Percentiles rank a stretch among this genome's conserved stretches.
These are phyloP conservation scores for Drosophila robusta DNA, from an alignment of 2,888 invertebrate species.

Conservation along the genomic window DNA sequence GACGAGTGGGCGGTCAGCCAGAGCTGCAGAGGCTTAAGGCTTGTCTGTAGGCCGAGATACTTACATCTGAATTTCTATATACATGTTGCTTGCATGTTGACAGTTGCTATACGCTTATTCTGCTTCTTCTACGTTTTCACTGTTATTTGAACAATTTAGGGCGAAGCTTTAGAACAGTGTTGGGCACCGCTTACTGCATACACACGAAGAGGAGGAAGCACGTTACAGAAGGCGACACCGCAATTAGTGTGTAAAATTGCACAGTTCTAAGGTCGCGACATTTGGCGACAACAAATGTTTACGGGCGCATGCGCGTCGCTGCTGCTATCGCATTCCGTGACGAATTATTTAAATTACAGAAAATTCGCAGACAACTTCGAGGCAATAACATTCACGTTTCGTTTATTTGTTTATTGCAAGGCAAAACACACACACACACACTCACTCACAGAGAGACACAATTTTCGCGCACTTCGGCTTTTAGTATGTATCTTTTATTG, in stretches of 20 bases:
- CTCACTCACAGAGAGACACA: conserved; percentile 33
- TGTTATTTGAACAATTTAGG: conserved; percentile 14
- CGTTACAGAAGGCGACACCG: background rate
- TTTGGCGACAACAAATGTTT: conserved; percentile 63
- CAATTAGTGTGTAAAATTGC: conserved; percentile 52
- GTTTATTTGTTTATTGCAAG: conserved; percentile 61
- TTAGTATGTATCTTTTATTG: conserved; percentile 81
- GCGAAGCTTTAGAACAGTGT: conserved; percentile 11
- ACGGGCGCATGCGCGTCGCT: conserved; percentile 60
- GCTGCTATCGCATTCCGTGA: conserved; percentile 68
- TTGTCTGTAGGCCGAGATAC: conserved; percentile 6
- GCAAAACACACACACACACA: conserved; percentile 23
- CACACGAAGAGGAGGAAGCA: background rate
- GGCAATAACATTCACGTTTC: conserved; percentile 37
- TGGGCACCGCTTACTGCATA: conserved; percentile 3
- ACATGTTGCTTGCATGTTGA: background rate
- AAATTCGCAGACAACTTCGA: conserved; percentile 58
- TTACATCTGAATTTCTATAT: conserved; percentile 9
- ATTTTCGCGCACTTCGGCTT: conserved; percentile 73
- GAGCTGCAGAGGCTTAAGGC: conserved; percentile 10
- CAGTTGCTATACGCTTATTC: background rate
- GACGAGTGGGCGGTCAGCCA: conserved; percentile 34
- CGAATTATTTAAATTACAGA: conserved; percentile 70
- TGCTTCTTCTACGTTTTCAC: background rate
- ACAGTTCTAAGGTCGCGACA: conserved; percentile 48